Evolutionary conservation across 1,140 invertebrate genomes (phyloP), one percentile per base, ranked within the genome.

Genomic region (Bemisia tabaci): DNA sequence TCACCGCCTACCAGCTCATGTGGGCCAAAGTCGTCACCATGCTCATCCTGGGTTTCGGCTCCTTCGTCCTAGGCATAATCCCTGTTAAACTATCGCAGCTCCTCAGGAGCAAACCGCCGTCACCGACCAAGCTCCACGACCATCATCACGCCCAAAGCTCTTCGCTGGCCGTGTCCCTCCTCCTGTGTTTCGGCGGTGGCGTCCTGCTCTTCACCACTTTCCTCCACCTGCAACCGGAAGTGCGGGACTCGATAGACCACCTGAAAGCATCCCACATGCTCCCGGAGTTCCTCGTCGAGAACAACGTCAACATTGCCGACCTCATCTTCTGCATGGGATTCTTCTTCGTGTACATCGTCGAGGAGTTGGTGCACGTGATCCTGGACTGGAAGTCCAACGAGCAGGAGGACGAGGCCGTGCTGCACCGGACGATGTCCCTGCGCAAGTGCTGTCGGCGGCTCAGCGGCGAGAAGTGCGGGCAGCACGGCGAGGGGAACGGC

Each of bases 131-230:
- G 9, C 60, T 22, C 9, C 62, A 63, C 12, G 62, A 68, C 33
- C 62, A 67, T 65, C 67, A 33, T 1, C 69, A 71, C 12, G 70
- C 73, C 27, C 71, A 73, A 23, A 73, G 75, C 24, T 76, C 83
- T 74, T 76, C 79, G 66, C 75, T 84, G 0, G 70, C 82, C 59
- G 81, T 85, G 22, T 85, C 83, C 5, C 73, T 86, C 33, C 74
- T 90, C 60, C 79, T 88, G 22, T 90, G 87, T 74, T 89, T 90
- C 75, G 88, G 88, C 12, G 89, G 87, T n/a, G 89, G 90, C 1
- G 89, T 92, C 1, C 80, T 92, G 39, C 75, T 92, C 17, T 88
- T 85, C 71, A 91, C 89, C 1, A 86, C 86, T 22, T 86, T 91
- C 72, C 75, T 90, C 2, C 89, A 92, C 73, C 78, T 92, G 60